phyloP scores from a whole-genome alignment of 2,888 invertebrate genomes.

The Synanthedon formicaeformis region DNA sequence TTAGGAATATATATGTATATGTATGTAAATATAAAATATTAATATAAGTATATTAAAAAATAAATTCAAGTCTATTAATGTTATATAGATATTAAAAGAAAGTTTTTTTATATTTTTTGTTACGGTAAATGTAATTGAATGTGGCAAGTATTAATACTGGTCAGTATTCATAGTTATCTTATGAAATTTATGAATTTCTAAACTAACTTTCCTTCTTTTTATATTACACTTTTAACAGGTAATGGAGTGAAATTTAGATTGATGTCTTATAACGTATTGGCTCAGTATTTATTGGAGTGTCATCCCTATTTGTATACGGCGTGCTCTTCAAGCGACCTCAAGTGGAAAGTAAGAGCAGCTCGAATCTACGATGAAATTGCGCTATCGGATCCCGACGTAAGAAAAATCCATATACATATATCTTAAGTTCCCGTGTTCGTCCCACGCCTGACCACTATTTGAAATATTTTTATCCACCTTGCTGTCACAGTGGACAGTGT shows the following conservation, averaged over 20 bases:
- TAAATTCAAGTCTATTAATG: no score
- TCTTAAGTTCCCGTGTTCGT: not conserved
- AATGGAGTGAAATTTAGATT: constrained; percentile 72
- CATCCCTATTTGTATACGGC: constrained; percentile 80
- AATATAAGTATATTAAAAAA: no score
- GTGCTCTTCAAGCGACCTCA: constrained; percentile 69
- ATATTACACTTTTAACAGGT: constrained; percentile 13
- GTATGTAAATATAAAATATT: no score
- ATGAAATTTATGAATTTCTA: no score
- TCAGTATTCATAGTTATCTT: no score
- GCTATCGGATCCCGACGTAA: constrained; percentile 60
- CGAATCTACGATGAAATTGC: constrained; percentile 59
- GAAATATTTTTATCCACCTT: not conserved
- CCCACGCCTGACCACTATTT: not conserved
- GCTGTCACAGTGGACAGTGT: no score
- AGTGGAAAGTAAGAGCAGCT: constrained; percentile 77
- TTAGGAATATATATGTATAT: no score
- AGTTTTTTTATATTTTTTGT: no score
- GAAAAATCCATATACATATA: constrained; percentile 9
- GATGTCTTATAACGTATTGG: constrained; percentile 89
- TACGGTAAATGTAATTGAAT: no score
- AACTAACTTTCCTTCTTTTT: no score
- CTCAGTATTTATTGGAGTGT: constrained; percentile 81
- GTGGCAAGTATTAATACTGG: no score
- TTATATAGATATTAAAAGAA: no score